These are phyloP conservation scores for Heliconius aoede DNA, from an alignment of 2,888 invertebrate species.

Conservation along the genomic window DNA sequence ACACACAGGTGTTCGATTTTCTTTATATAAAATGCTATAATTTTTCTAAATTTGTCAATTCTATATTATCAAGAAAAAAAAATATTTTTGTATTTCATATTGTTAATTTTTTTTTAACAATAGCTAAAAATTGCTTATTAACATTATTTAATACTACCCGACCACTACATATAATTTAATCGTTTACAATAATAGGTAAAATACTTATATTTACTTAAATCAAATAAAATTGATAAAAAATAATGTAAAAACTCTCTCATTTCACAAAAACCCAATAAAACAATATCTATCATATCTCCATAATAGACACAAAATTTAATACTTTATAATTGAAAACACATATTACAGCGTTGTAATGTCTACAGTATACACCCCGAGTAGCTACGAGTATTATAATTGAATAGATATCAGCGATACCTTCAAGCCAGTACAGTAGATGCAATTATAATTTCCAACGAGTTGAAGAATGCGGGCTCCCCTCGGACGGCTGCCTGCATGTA, in stretches of 20 bases:
- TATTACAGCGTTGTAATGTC: constrained; percentile 22
- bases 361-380: constrained; percentile 4
- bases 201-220: background rate
- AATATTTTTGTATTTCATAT: too few relatives aligned
- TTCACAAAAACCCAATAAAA: too few relatives aligned
- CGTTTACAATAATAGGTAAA: background rate
- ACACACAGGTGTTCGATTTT: constrained; percentile 58
- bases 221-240: background rate
- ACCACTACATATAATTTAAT: background rate
- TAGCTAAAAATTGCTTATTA: too few relatives aligned
- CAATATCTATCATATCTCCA: background rate
- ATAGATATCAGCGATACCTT: constrained; percentile 29
- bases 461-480: constrained; percentile 55
- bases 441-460: constrained; percentile 47
- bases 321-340: constrained; percentile 15
- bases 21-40: constrained; percentile 48
- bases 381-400: constrained; percentile 35
- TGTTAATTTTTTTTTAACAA: too few relatives aligned
- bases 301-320: constrained; percentile 11
- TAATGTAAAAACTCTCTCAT: too few relatives aligned
- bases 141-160: background rate
- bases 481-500: constrained; percentile 71
- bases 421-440: constrained; percentile 36
- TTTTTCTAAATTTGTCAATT: background rate
- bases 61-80: too few relatives aligned